Conservation (phyloP, 2,888 invertebrate genomes). For the Chrysolina oricalcia region DNA sequence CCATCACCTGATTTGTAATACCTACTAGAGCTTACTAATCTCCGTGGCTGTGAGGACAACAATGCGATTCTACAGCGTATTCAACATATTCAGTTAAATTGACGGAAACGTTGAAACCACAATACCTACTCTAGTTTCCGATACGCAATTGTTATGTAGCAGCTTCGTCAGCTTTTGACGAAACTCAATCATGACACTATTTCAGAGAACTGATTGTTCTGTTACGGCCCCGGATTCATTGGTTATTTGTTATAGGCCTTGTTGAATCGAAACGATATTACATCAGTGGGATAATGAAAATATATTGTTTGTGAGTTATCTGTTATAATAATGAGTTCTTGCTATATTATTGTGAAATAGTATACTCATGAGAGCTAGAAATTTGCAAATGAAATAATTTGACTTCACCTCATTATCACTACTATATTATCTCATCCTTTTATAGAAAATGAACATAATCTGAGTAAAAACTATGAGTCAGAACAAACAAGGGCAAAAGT, state of each 20-base stretch:
- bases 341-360: too few species aligned
- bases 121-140: neutral
- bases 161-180: slow-evolving; percentile 12
- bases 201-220: neutral
- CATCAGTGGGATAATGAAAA: neutral
- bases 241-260: neutral
- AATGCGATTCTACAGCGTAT: neutral
- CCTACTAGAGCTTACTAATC: neutral
- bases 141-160: slow-evolving; percentile 3
- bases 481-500: too few species aligned
- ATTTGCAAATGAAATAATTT: too few species aligned
- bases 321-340: too few species aligned
- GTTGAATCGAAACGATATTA: neutral
- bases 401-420: too few species aligned
- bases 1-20: too few species aligned
- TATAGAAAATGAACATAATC: too few species aligned
- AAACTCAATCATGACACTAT: slow-evolving; percentile 3
- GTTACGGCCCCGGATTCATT: neutral
- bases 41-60: neutral
- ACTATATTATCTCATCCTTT: too few species aligned
- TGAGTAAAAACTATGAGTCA: too few species aligned
- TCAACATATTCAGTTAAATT: slow-evolving; percentile 2
- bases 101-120: slow-evolving; percentile 12
- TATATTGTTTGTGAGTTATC: neutral
- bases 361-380: too few species aligned